Conservation (phyloP, 2,888 invertebrate genomes). For the Abrostola tripartita region DNA sequence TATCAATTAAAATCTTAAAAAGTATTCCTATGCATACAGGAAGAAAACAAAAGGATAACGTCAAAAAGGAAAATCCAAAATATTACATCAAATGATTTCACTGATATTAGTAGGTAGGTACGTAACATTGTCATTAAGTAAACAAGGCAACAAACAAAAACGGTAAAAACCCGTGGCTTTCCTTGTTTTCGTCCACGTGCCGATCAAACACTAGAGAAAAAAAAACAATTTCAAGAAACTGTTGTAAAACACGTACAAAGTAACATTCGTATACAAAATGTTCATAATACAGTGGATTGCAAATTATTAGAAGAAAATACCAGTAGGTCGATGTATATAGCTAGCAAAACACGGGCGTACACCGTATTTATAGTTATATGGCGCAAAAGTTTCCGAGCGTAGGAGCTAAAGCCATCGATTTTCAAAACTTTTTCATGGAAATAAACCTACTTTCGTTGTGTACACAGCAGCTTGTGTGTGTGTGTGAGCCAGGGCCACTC, state of each 20-base stretch:
- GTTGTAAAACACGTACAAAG: constrained; percentile 34
- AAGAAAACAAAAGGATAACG: no score
- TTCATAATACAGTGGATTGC: constrained; percentile 65
- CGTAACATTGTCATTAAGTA: constrained; percentile 18
- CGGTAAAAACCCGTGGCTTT: constrained; percentile 14
- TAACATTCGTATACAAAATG: constrained; percentile 55
- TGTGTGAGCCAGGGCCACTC: constrained; percentile 69
- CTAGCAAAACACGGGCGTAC: constrained; percentile 82
- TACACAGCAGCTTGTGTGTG: constrained; percentile 70
- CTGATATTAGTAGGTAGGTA: no score
- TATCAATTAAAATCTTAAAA: no score
- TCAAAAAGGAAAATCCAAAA: no score
- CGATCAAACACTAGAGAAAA: constrained; percentile 15
- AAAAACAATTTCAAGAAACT: constrained; percentile 12
- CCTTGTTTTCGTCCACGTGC: constrained; percentile 26
- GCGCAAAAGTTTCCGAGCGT: constrained; percentile 86
- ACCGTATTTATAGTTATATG: constrained; percentile 87
- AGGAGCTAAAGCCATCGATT: constrained; percentile 88
- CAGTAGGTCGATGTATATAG: constrained; percentile 69
- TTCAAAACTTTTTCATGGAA: constrained; percentile 89
- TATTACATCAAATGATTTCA: no score
- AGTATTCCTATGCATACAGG: no score
- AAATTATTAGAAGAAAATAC: constrained; percentile 75
- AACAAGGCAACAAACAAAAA: constrained; percentile 20
- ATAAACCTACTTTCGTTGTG: constrained; percentile 88